Base-by-base conservation (phyloP, 2,113 vertebrate species). In the Mesocricetus auratus region DNA sequence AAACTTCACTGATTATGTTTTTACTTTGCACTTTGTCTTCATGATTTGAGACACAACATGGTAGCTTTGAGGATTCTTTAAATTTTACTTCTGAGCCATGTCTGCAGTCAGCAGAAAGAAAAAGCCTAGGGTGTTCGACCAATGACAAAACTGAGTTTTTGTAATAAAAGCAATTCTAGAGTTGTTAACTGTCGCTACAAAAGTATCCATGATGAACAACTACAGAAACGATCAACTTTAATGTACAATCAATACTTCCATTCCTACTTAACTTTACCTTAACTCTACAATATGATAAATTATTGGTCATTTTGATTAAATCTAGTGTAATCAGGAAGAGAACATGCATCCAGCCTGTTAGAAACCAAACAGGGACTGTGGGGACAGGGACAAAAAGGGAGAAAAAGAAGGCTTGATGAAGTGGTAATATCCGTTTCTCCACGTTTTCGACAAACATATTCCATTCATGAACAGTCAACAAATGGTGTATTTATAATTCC, bases 301-400 rank as follows among this genome's bases (percentile, higher is more conserved):
- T 81, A 22, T 89, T 96, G 10, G 53, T 22, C 50, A 89, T n/a
- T 16, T 74, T 71, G 6, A 91, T 79, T 95, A 75, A 89, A 93
- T 33, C 19, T 7, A 73, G 77, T 10, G 11, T 5, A 66, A 60
- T 56, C 74, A 62, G 31, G 29, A 71, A 42, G 36, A 13, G 73
- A 19, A 69, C 75, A 66, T 36, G 3, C 36, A 68, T n/a, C 15
- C 53, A 9, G 64, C 75, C 10, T 66, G 29, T 26, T 39, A 60
- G 33, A 73, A 91, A 93, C 60, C 5, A 50, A 85, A 64, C 4
- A 68, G 15, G 39, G n/a, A 33, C 13, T 4, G 47, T 19, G 7
- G 2, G 6, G 53, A 73, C 58, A 77, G 58, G 10, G 2, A 45
- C 12, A 7, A 45, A 17, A 50, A 10, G 16, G 11, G n/a, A 12